Evolutionary conservation across 2,113 vertebrate species (phyloP).

Genomic region (Circaetus gallicus): DNA sequence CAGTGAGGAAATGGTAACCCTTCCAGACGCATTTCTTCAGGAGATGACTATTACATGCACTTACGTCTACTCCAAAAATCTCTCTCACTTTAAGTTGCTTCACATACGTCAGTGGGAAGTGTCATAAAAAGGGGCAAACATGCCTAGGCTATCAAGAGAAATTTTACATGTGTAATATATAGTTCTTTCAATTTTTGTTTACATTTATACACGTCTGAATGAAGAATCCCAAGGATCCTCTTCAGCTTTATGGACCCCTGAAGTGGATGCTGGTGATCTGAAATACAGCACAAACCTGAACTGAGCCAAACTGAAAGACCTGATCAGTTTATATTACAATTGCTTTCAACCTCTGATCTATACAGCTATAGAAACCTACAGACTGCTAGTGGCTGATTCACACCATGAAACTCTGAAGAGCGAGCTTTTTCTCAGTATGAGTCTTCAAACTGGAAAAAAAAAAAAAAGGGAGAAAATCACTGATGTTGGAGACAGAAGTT

Average conservation of each 20-base stretch:
- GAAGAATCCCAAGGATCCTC: not conserved
- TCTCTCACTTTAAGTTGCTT: not conserved
- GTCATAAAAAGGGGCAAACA: not conserved
- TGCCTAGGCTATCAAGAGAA: not conserved
- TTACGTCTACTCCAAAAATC: not conserved
- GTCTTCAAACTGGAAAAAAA: not conserved
- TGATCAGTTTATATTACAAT: not conserved
- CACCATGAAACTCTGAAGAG: not conserved
- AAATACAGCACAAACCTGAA: not conserved
- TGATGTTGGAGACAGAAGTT: not conserved
- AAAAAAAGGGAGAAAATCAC: not conserved
- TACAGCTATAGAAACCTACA: not conserved
- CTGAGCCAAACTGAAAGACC: not conserved
- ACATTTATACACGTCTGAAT: not conserved
- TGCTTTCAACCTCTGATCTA: not conserved
- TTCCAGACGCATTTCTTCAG: not conserved
- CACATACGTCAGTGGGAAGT: not conserved
- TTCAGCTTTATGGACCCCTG: not conserved
- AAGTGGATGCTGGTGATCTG: not conserved
- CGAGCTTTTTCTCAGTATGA: not conserved
- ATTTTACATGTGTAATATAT: not conserved
- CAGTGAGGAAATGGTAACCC: not conserved
- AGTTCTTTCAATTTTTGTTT: not conserved
- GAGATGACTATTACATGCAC: not conserved
- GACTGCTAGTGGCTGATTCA: not conserved